phyloP scores from a whole-genome alignment of 2,797 vertebrate species.

The Morus bassanus region DNA sequence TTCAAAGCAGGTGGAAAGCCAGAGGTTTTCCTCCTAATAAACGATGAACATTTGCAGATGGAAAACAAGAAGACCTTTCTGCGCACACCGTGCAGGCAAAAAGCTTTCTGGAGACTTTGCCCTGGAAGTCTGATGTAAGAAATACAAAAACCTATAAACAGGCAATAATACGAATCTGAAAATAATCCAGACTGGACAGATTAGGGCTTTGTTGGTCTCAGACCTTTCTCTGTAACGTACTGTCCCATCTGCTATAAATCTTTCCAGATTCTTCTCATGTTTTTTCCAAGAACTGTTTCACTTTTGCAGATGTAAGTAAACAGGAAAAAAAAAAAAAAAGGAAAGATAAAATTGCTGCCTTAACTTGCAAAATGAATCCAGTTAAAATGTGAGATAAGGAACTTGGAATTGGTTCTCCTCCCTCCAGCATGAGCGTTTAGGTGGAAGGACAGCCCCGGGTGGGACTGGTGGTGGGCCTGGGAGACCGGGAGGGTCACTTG shows the following conservation, averaged over 20 bases:
- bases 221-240: background rate
- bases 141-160: background rate
- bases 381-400: background rate
- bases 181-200: background rate
- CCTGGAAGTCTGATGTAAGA: background rate
- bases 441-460: background rate
- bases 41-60: background rate
- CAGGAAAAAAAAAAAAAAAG: background rate
- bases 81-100: background rate
- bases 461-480: background rate
- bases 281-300: background rate
- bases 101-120: background rate
- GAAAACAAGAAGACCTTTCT: background rate
- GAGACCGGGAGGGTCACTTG: background rate
- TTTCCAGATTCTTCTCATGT: background rate
- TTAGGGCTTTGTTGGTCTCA: background rate
- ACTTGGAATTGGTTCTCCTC: background rate
- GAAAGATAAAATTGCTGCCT: background rate
- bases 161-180: background rate
- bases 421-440: background rate
- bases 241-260: background rate
- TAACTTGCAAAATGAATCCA: background rate
- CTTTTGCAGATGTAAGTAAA: background rate
- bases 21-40: background rate
- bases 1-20: slow-evolving; percentile 15